Percentiles rank a stretch among this genome's conserved stretches.
Evolutionary conservation across 2,888 invertebrate species (phyloP).

Genomic region (Syritta pipiens): DNA sequence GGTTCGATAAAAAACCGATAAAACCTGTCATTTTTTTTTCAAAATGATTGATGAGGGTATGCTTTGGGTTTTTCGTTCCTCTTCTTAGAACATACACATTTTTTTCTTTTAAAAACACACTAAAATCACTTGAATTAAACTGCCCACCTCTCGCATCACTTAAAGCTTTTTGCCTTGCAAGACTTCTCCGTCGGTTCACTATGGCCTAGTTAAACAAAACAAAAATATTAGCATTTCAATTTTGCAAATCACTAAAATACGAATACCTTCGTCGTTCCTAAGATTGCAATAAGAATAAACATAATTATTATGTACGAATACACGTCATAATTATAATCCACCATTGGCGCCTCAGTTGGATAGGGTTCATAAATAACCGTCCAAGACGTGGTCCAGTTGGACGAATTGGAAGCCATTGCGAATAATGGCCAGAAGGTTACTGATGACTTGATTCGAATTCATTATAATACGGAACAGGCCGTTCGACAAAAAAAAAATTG

Average conservation of each 20-base stretch:
- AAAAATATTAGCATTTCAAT: not conserved
- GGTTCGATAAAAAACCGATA: too few relatives aligned
- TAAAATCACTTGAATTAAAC: not conserved
- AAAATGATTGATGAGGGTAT: too few relatives aligned
- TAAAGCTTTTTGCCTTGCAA: not conserved
- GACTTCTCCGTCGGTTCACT: not conserved
- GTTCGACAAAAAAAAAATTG: slow-evolving; percentile 1
- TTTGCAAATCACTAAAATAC: not conserved
- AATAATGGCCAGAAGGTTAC: slow-evolving; percentile 14
- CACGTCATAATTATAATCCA: not conserved
- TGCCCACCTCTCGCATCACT: slow-evolving; percentile 7
- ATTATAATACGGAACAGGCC: not conserved
- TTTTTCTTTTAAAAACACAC: too few relatives aligned
- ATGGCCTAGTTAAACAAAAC: not conserved
- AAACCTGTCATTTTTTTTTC: too few relatives aligned
- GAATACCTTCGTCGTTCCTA: slow-evolving; percentile 17
- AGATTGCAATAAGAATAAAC: not conserved
- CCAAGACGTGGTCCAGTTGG: not conserved
- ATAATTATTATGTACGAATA: slow-evolving; percentile 13
- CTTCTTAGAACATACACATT: too few relatives aligned
- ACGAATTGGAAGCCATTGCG: slow-evolving; percentile 20
- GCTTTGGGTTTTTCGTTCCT: too few relatives aligned
- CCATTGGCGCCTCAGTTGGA: not conserved
- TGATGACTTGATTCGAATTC: slow-evolving; percentile 9
- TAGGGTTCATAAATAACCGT: not conserved